Conservation (phyloP, 2,888 invertebrate species). For the Saturnia pavonia region DNA sequence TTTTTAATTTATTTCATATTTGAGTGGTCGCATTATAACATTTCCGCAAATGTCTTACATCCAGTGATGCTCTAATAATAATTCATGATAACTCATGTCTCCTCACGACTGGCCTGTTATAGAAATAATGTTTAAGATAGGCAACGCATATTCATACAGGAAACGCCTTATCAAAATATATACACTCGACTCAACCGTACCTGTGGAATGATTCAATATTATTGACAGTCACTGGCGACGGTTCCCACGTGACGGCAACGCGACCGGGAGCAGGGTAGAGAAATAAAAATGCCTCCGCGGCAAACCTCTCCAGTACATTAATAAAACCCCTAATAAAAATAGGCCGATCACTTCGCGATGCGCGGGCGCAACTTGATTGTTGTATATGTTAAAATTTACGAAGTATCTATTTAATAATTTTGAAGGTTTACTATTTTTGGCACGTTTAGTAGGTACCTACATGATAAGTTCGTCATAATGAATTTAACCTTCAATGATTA, state of each 20-base stretch:
- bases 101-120: not conserved
- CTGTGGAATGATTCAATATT: constrained; percentile 37
- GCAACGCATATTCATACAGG: not conserved
- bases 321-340: constrained; percentile 74
- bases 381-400: constrained; percentile 19
- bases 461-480: too few species aligned
- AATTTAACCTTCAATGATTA: too few species aligned
- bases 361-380: constrained; percentile 66
- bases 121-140: not conserved
- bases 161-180: not conserved
- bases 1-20: too few species aligned
- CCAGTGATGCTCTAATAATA: too few species aligned
- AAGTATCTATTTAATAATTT: not conserved
- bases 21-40: too few species aligned
- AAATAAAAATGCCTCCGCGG: constrained; percentile 70
- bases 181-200: constrained; percentile 15
- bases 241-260: constrained; percentile 63
- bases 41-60: too few species aligned
- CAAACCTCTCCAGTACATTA: constrained; percentile 58
- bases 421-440: not conserved
- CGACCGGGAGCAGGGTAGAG: constrained; percentile 57
- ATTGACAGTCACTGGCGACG: constrained; percentile 59
- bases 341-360: constrained; percentile 66
- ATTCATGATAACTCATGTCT: not conserved
- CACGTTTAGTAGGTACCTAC: too few species aligned